Conservation (phyloP, 2,113 vertebrate species). For the Scomber colias region DNA sequence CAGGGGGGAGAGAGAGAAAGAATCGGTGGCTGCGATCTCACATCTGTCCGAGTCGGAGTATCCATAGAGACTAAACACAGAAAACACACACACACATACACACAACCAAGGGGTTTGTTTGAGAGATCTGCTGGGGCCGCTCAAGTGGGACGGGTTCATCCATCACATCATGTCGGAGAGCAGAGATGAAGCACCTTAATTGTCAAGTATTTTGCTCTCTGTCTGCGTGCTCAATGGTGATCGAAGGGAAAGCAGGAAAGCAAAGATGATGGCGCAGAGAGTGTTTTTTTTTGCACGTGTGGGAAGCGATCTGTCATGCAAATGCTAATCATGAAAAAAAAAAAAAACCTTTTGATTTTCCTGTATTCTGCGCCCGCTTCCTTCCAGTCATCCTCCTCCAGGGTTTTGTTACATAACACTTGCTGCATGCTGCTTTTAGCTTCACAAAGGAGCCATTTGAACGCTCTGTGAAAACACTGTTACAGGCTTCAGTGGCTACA, state of each 20-base stretch:
- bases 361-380: conserved; percentile 35
- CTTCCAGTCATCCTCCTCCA: conserved; percentile 67
- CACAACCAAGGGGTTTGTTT: background rate
- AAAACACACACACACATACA: background rate
- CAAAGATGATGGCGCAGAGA: conserved; percentile 27
- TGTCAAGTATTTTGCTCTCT: background rate
- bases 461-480: conserved; percentile 52
- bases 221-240: too few relatives aligned
- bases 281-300: conserved; percentile 44
- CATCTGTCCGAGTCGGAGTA: conserved; percentile 51
- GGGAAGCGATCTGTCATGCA: conserved; percentile 52
- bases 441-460: conserved; percentile 57
- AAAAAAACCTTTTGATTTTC: conserved; percentile 45
- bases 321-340: conserved; percentile 6
- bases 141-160: background rate
- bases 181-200: background rate
- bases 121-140: background rate
- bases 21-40: conserved; percentile 15
- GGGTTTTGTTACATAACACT: conserved; percentile 67
- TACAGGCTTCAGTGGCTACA: conserved; percentile 40
- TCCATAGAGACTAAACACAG: conserved; percentile 52
- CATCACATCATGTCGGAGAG: background rate
- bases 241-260: background rate
- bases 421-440: conserved; percentile 61
- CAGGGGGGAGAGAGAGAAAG: background rate